These are phyloP conservation scores for Agrotis puta DNA, from an alignment of 2,888 invertebrate species.

Conservation along the genomic window DNA sequence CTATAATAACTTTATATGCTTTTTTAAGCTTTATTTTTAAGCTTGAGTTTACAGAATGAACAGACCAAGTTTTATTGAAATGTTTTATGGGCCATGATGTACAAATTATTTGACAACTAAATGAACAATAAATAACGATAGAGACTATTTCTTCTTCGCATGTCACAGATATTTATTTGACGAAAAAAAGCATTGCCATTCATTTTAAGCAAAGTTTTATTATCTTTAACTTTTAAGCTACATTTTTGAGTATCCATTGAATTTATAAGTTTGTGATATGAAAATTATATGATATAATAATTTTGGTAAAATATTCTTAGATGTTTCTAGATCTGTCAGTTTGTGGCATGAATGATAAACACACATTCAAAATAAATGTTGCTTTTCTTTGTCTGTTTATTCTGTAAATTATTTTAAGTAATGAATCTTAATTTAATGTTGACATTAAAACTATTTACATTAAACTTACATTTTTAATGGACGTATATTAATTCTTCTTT, in stretches of 20 bases:
- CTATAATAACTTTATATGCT: not conserved
- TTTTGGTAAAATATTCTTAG: too few relatives aligned
- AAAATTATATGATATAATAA: too few relatives aligned
- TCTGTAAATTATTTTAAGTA: slow-evolving; percentile 20
- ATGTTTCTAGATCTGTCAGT: not conserved
- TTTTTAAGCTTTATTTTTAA: slow-evolving; percentile 27
- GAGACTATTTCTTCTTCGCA: too few relatives aligned
- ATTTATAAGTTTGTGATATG: too few relatives aligned
- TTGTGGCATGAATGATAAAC: too few relatives aligned
- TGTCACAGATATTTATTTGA: too few relatives aligned
- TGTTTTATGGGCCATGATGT: too few relatives aligned
- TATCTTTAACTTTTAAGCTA: too few relatives aligned
- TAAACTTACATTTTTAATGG: slow-evolving; percentile 54
- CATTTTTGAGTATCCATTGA: not conserved
- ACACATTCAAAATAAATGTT: not conserved
- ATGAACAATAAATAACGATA: too few relatives aligned
- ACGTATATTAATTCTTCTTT: slow-evolving; percentile 47
- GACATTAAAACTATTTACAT: slow-evolving; percentile 62
- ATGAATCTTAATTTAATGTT: slow-evolving; percentile 33
- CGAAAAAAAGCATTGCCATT: too few relatives aligned
- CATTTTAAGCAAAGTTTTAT: too few relatives aligned
- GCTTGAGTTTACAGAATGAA: slow-evolving; percentile 24
- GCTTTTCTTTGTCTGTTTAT: slow-evolving; percentile 7
- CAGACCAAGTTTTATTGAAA: not conserved
- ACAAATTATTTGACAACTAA: too few relatives aligned